Evolutionary conservation across 2,113 vertebrate genomes (phyloP).

Genomic region (Scalopus aquaticus): DNA sequence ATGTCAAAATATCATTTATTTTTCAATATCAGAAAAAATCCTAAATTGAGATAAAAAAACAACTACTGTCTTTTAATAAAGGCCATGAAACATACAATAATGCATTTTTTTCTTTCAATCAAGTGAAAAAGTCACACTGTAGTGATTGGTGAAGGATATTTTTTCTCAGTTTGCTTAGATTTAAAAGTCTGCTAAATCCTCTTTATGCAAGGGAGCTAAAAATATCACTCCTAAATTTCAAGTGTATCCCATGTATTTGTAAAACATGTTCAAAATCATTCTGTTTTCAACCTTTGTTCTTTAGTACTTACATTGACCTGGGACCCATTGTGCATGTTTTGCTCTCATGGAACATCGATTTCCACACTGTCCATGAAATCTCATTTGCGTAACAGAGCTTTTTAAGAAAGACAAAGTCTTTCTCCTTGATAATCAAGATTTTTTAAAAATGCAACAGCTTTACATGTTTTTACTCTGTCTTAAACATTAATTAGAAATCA

Average conservation of each 20-base stretch:
- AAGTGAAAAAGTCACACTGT: neutral
- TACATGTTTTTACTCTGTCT: neutral
- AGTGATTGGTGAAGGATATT: neutral
- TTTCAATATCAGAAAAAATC: neutral
- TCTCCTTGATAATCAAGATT: neutral
- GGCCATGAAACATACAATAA: neutral
- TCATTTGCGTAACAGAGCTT: neutral
- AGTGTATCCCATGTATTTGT: neutral
- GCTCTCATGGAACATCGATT: neutral
- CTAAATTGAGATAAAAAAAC: neutral
- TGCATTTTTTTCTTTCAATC: neutral
- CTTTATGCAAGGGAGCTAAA: neutral
- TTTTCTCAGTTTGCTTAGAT: neutral
- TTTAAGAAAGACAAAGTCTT: neutral
- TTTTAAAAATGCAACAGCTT: neutral
- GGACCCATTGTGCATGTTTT: neutral
- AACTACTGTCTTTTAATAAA: neutral
- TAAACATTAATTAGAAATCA: neutral
- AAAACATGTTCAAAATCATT: neutral
- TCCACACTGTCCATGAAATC: neutral
- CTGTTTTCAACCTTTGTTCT: neutral
- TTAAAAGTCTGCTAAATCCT: neutral
- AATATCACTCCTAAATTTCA: neutral
- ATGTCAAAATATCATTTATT: neutral
- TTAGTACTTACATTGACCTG: neutral